These are phyloP conservation scores for Leptoteleia sp. DNA, from an alignment of 1,140 invertebrate genomes.

Conservation along the genomic window DNA sequence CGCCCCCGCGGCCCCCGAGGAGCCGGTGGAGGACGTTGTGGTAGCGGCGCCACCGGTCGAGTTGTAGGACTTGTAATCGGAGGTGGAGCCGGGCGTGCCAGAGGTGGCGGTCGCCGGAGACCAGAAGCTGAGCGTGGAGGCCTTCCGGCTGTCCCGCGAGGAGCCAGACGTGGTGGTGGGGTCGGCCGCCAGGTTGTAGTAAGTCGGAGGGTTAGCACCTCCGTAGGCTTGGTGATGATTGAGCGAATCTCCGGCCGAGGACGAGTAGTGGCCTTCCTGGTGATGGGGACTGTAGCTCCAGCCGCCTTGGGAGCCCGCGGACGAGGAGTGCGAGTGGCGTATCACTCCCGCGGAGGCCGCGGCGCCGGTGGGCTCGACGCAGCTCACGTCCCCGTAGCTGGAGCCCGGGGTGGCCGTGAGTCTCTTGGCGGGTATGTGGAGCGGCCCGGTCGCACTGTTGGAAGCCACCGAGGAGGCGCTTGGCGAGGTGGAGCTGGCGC, in stretches of 20 bases:
- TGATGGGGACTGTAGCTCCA: constrained; percentile 80
- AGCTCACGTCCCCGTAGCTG: constrained; percentile 83
- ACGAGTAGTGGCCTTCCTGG: constrained; percentile 79
- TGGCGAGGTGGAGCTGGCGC: constrained; percentile 86
- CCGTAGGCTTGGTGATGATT: constrained; percentile 85
- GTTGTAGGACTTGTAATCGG: too few relatives aligned
- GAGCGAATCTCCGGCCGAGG: constrained; percentile 79
- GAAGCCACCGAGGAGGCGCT: constrained; percentile 84
- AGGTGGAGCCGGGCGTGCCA: too few relatives aligned
- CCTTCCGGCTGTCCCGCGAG: too few relatives aligned
- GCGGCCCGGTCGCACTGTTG: constrained; percentile 84
- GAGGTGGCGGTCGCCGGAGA: too few relatives aligned
- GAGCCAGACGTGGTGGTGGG: too few relatives aligned
- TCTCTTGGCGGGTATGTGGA: constrained; percentile 92
- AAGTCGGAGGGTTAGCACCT: constrained; percentile 85
- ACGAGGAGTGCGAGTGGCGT: constrained; percentile 86
- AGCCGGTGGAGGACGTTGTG: too few relatives aligned
- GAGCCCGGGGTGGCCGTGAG: constrained; percentile 80
- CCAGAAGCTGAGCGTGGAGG: too few relatives aligned
- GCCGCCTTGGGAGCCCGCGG: constrained; percentile 83
- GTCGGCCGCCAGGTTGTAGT: too few relatives aligned
- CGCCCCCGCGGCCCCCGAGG: too few relatives aligned
- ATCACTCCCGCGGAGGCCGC: constrained; percentile 83
- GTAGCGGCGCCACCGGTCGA: too few relatives aligned
- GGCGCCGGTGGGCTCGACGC: constrained; percentile 81